Percentiles rank a stretch among this genome's conserved stretches.
Conservation (phyloP, 2,113 vertebrate species). For the Pseudonaja textilis region DNA sequence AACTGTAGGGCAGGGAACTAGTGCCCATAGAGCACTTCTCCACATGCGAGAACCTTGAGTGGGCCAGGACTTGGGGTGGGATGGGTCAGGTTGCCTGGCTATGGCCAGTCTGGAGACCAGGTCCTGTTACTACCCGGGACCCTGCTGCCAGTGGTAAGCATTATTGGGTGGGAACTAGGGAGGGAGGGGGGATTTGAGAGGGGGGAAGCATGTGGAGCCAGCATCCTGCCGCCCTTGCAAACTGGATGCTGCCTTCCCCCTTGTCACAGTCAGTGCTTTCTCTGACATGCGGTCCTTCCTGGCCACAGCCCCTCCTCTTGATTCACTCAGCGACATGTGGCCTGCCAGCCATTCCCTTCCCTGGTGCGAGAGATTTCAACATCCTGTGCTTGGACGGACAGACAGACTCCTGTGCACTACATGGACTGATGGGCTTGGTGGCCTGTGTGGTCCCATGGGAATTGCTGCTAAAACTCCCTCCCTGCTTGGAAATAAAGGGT, state of each 20-base stretch:
- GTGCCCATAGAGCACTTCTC: constrained; percentile 29
- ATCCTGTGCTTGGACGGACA: constrained; percentile 32
- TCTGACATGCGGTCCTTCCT: constrained; percentile 14
- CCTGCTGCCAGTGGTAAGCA: constrained; percentile 25
- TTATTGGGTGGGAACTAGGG: not conserved
- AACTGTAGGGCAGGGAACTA: constrained; percentile 36
- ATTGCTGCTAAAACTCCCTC: constrained; percentile 28
- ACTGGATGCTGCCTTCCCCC: constrained; percentile 59
- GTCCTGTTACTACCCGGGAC: constrained; percentile 13
- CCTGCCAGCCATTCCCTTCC: constrained; percentile 21
- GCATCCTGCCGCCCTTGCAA: constrained; percentile 55
- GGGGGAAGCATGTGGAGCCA: constrained; percentile 30
- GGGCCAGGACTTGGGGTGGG: constrained; percentile 25
- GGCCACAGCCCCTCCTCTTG: not conserved
- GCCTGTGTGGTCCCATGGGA: constrained; percentile 20
- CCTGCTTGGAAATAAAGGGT: constrained; percentile 40
- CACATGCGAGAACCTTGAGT: constrained; percentile 4
- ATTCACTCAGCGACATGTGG: constrained; percentile 21
- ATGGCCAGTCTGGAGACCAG: constrained; percentile 13
- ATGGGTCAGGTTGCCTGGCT: constrained; percentile 19
- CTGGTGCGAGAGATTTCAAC: constrained; percentile 26
- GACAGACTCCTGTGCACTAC: constrained; percentile 24
- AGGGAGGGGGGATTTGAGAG: not conserved
- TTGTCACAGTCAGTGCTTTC: constrained; percentile 48
- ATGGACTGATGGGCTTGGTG: constrained; percentile 26